phyloP scores from a whole-genome alignment of 2,113 vertebrate species.

The Phoenicopterus ruber region DNA sequence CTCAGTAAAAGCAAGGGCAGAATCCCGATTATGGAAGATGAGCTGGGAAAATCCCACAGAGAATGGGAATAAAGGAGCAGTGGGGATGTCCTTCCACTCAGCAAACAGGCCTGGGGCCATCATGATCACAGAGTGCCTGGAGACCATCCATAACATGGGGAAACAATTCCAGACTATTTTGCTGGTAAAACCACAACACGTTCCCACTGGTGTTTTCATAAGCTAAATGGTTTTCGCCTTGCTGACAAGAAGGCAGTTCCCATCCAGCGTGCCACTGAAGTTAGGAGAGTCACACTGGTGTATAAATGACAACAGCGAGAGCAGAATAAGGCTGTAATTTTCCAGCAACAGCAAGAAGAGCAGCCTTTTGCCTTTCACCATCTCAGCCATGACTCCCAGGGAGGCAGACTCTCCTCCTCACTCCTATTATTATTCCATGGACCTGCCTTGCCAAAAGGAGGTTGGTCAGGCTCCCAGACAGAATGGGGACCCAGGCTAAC shows the following conservation, averaged over 20 bases:
- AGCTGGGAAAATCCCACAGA: neutral
- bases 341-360: neutral
- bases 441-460: neutral
- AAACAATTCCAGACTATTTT: neutral
- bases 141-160: neutral
- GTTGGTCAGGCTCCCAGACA: neutral
- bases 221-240: neutral
- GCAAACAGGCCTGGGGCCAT: neutral
- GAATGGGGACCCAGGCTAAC: neutral
- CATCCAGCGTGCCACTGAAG: neutral
- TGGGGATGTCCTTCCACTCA: neutral
- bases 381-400: neutral
- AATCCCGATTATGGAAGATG: neutral
- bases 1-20: neutral
- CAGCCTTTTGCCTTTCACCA: neutral
- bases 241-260: neutral
- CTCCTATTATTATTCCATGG: neutral
- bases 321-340: neutral
- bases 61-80: neutral
- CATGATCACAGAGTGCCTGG: rapidly evolving
- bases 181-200: neutral
- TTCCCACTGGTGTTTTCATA: neutral
- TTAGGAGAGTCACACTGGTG: neutral
- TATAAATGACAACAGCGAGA: neutral
- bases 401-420: neutral